Evolutionary conservation across 2,888 invertebrate genomes (phyloP).

Genomic region (Cephus rjabovi): DNA sequence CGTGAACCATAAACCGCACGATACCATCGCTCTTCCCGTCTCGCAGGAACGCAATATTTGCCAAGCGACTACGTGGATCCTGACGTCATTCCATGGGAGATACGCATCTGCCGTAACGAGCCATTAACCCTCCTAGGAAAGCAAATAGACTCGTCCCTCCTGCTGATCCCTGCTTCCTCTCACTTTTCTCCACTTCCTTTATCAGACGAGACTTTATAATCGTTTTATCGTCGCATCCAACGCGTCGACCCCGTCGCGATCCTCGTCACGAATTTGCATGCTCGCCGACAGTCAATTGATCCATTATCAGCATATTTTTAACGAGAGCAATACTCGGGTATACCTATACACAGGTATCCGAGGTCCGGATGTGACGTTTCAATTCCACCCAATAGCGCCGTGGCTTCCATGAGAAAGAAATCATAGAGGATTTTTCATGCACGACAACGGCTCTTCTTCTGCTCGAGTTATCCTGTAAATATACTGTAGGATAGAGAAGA

Average conservation of each 20-base stretch:
- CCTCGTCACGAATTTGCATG: background rate
- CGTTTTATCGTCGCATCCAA: background rate
- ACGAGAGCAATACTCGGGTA: background rate
- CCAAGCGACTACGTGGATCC: background rate
- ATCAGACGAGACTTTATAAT: background rate
- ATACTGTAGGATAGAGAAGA: background rate
- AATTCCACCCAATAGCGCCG: no score
- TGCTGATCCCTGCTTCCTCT: background rate
- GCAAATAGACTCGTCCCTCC: background rate
- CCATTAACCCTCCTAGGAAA: background rate
- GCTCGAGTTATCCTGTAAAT: background rate
- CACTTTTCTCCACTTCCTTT: background rate
- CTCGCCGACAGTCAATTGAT: background rate
- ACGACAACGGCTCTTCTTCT: background rate
- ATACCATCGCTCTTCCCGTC: background rate
- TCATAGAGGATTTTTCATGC: background rate
- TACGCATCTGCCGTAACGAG: background rate
- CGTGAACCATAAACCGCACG: background rate
- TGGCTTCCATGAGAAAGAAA: background rate
- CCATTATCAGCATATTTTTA: background rate
- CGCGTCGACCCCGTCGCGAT: background rate
- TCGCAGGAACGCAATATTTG: background rate
- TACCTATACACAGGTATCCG: background rate
- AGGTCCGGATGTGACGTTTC: background rate
- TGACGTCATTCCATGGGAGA: background rate